Percentiles rank a stretch among this genome's conserved stretches.
These are phyloP conservation scores for Dallia pectoralis DNA, from an alignment of 2,797 vertebrate species.

Conservation along the genomic window DNA sequence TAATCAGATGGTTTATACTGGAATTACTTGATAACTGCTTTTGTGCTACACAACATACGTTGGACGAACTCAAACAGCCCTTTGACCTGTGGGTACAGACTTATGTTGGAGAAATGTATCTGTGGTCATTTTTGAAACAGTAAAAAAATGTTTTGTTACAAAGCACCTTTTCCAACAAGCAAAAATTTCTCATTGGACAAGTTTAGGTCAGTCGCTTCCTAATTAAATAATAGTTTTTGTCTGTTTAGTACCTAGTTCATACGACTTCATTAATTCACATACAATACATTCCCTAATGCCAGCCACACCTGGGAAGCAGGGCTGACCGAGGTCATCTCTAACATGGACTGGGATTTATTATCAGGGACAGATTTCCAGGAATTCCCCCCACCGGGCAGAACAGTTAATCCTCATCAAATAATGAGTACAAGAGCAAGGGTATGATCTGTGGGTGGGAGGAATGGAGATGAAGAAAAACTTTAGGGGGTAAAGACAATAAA, in stretches of 20 bases:
- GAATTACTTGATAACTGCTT: no score
- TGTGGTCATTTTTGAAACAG: background rate
- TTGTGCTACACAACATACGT: no score
- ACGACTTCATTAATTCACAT: background rate
- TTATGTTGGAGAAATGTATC: no score
- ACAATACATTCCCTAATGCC: no score
- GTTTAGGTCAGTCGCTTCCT: background rate
- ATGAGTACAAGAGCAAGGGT: background rate
- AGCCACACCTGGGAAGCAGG: no score
- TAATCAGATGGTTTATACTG: no score
- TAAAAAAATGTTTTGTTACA: background rate
- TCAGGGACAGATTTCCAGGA: slow-evolving; percentile 57
- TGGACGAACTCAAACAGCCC: no score
- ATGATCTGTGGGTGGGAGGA: background rate
- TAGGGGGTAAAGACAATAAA: background rate
- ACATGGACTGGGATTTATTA: slow-evolving; percentile 60
- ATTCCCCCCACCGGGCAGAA: slow-evolving; percentile 48
- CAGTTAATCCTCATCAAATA: slow-evolving; percentile 63
- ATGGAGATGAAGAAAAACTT: background rate
- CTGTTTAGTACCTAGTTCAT: background rate
- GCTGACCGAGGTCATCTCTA: slow-evolving; percentile 33
- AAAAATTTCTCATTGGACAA: background rate
- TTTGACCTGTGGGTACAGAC: no score
- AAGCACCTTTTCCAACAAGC: no score
- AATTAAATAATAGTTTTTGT: background rate